Evolutionary conservation across 2,113 vertebrate genomes (phyloP).

Genomic region (Xyrauchen texanus): DNA sequence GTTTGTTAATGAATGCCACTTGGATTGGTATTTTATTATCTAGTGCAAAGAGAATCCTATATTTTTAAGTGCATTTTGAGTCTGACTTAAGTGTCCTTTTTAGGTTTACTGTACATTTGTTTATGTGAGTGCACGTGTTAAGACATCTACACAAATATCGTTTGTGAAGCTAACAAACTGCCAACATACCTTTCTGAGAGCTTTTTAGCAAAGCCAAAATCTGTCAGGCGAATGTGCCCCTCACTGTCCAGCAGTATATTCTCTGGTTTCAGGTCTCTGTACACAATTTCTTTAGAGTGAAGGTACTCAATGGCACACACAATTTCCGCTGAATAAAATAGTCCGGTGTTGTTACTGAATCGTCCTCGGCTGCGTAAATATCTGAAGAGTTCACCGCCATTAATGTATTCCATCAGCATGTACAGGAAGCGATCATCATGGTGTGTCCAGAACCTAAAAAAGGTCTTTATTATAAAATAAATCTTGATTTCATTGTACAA

Average conservation of each 20-base stretch:
- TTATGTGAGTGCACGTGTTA: no score
- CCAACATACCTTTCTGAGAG: conserved; percentile 84
- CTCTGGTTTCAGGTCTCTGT: conserved; percentile 95
- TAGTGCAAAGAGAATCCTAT: no score
- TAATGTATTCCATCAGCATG: conserved; percentile 93
- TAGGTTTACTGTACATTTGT: no score
- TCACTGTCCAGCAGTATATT: conserved; percentile 92
- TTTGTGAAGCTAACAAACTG: neutral
- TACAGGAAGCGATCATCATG: conserved; percentile 90
- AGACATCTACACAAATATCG: neutral
- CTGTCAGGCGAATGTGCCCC: conserved; percentile 92
- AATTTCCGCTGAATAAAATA: conserved; percentile 89
- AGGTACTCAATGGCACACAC: conserved; percentile 94
- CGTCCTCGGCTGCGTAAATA: conserved; percentile 89
- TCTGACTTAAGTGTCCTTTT: no score
- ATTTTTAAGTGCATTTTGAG: no score
- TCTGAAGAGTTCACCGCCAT: conserved; percentile 92
- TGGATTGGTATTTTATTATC: no score
- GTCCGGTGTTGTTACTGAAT: conserved; percentile 82
- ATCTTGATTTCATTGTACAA: neutral
- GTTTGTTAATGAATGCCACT: no score
- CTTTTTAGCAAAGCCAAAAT: conserved; percentile 96
- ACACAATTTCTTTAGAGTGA: conserved; percentile 89
- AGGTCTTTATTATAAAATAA: neutral
- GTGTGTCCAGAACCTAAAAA: conserved; percentile 87